A percentile compares a stretch with the other conserved stretches of the same genome.
Conservation (phyloP, 2,888 invertebrate species). For the Tetheella fluctuosa region DNA sequence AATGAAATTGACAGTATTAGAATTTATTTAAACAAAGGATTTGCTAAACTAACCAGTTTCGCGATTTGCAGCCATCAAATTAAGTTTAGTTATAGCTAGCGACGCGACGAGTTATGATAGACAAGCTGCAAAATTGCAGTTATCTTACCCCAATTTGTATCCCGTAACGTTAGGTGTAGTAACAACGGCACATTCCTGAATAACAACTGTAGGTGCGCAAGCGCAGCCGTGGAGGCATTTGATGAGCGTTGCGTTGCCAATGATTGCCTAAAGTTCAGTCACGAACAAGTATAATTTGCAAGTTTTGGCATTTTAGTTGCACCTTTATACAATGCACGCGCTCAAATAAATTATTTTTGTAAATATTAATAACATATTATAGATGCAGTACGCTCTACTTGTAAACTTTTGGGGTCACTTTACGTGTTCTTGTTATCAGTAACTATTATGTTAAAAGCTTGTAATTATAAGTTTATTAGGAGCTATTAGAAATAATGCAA, state of each 20-base stretch:
- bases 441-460: no score
- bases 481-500: no score
- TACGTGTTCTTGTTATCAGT: no score
- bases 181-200: slow-evolving; percentile 36
- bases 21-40: slow-evolving; percentile 7
- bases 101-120: slow-evolving; percentile 13
- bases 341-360: not conserved
- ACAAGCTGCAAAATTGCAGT: slow-evolving; percentile 7
- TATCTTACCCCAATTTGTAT: not conserved
- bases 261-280: slow-evolving; percentile 75
- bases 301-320: slow-evolving; percentile 69
- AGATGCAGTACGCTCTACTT: no score
- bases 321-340: slow-evolving; percentile 7
- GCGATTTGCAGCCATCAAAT: slow-evolving; percentile 7
- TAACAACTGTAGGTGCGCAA: slow-evolving; percentile 39
- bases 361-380: not conserved
- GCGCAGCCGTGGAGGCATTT: slow-evolving; percentile 40
- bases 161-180: slow-evolving; percentile 20
- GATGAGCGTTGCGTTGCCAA: slow-evolving; percentile 67
- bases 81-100: slow-evolving; percentile 8
- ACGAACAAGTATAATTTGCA: slow-evolving; percentile 74
- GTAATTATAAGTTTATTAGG: no score
- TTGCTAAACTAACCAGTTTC: slow-evolving; percentile 6
- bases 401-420: no score
- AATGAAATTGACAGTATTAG: slow-evolving; percentile 3